Conservation (phyloP, 2,888 invertebrate genomes). For the Alsophila aescularia region DNA sequence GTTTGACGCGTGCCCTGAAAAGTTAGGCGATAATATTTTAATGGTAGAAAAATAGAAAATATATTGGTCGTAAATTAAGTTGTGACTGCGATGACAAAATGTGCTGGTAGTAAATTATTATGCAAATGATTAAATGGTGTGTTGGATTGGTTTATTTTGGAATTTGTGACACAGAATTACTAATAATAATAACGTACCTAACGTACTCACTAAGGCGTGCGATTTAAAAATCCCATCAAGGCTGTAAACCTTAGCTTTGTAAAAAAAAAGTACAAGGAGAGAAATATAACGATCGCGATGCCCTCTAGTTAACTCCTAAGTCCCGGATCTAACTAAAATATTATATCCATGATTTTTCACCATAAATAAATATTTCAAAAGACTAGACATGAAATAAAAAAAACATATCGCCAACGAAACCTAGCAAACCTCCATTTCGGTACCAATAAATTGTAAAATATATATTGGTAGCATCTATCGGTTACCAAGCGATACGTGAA, state of each 20-base stretch:
- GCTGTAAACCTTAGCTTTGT: too few species aligned
- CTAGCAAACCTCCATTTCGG: conserved; percentile 9
- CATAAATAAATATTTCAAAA: not conserved
- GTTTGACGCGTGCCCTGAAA: conserved; percentile 36
- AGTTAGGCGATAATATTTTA: conserved; percentile 33
- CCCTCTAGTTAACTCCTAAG: too few species aligned
- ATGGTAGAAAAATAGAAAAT: conserved; percentile 29
- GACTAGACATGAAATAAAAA: not conserved
- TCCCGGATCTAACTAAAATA: not conserved
- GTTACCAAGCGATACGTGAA: conserved; percentile 69
- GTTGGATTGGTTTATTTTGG: not conserved
- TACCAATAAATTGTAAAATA: conserved; percentile 48
- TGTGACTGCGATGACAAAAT: conserved; percentile 28
- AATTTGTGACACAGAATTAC: too few species aligned
- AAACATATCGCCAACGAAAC: not conserved
- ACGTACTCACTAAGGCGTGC: too few species aligned
- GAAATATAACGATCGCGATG: too few species aligned
- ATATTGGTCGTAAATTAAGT: conserved; percentile 31
- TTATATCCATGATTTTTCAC: too few species aligned
- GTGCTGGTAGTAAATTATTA: conserved; percentile 14
- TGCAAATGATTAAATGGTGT: not conserved
- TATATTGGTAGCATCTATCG: conserved; percentile 48
- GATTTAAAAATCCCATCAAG: too few species aligned
- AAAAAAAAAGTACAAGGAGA: too few species aligned
- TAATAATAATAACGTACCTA: too few species aligned